Base-by-base conservation (phyloP, 1,140 invertebrate genomes). In the Steinernema khuongi region DNA sequence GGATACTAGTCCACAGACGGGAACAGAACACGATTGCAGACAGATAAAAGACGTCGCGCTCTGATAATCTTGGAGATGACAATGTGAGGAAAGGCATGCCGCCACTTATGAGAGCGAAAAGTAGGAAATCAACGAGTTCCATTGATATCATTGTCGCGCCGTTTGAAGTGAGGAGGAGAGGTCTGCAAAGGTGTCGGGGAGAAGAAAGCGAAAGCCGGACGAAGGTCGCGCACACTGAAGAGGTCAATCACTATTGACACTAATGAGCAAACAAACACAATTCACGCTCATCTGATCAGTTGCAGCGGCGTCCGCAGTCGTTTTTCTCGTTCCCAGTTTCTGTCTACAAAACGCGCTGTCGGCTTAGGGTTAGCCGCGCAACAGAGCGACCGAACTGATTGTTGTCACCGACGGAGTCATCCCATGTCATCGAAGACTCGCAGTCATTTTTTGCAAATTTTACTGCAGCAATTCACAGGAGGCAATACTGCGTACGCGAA, bases 191-290 rank as follows among this genome's bases (percentile, higher is more conserved):
- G 50, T 60, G 11, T 7, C 22, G 50, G 50, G 50, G 50, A 26
- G 11, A 60, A 22, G 50, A 60, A 60, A 60, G 11, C 4, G 50
- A 60, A 26, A 60, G 50, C 50, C 4, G 14, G 19, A n/a, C 19
- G 50, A 60, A 60, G 50, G 50, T 26, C 50, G 50, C 50, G 22
- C 50, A 26, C 22, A 60, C 22, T 60, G 26, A 26, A 60, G n/a
- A 22, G 50, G 50, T 60, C 50, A 60, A 26, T 26, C 50, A 60
- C 50, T 60, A 60, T 60, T 60, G 50, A 60, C 50, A 60, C 50
- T 60, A 60, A 60, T 60, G 50, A 60, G 50, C 50, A 60, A 60
- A 60, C 50, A 60, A 60, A 60, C 4, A 60, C 19, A 7, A 60
- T 4, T 4, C 50, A 60, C 50, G 11, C 22, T 14, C 4, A 17